Evolutionary conservation across 2,797 vertebrate genomes (phyloP).

Genomic region (Syngnathus acus): DNA sequence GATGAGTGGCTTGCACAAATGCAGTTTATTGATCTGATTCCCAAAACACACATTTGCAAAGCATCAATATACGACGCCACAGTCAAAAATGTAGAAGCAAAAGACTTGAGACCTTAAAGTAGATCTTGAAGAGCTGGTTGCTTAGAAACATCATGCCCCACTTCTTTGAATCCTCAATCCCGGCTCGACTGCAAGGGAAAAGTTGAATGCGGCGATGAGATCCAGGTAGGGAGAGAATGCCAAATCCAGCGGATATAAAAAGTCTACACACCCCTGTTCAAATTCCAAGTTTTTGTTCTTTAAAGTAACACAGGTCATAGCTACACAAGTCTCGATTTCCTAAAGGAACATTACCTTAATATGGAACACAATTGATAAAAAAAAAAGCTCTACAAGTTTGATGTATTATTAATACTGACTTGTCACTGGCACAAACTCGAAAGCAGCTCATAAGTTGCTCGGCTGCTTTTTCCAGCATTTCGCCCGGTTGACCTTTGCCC

Average conservation of each 20-base stretch:
- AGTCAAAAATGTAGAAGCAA: background rate
- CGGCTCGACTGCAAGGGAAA: slow-evolving; percentile 76
- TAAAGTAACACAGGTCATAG: no score
- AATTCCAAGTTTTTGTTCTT: no score
- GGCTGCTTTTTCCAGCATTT: slow-evolving; percentile 95
- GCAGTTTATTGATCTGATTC: slow-evolving; percentile 90
- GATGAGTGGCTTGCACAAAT: slow-evolving; percentile 93
- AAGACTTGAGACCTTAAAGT: slow-evolving; percentile 83
- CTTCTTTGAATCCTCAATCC: slow-evolving; percentile 94
- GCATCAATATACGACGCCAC: background rate
- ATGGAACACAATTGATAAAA: background rate
- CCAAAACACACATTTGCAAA: slow-evolving; percentile 1
- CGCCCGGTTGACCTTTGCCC: slow-evolving; percentile 84
- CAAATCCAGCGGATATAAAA: background rate
- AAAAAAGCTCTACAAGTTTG: background rate
- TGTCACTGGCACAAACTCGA: slow-evolving; percentile 94
- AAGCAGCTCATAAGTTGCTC: slow-evolving; percentile 96
- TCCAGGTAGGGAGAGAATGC: background rate
- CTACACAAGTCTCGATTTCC: no score
- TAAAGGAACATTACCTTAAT: background rate
- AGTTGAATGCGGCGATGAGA: background rate
- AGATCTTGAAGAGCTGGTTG: slow-evolving; percentile 97
- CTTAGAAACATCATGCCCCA: slow-evolving; percentile 98
- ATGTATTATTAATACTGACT: slow-evolving; percentile 69
- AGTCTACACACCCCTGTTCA: no score